Evolutionary conservation across 2,888 invertebrate species (phyloP), one percentile per base, ranked within the genome.

Genomic region (Zonitis immaculata): DNA sequence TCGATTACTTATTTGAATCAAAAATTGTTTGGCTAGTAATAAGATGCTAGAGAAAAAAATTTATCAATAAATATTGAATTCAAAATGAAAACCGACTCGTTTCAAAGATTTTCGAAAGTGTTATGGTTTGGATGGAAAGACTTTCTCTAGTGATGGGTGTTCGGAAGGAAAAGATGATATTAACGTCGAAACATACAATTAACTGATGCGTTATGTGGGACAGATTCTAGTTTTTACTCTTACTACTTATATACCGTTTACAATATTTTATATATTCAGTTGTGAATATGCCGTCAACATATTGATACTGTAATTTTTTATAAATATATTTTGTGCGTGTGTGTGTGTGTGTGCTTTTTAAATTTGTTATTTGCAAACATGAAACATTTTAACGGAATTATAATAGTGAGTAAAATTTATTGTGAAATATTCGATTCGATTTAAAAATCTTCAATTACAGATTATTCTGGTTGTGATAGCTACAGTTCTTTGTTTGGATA

Each of bases 191-290:
- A 20, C 52, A 53, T 47, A 56, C 56, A 42, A 53, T 50, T 53
- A 56, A 56, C 50, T 48, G 56, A 56, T 56, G 56, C 56, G 48
- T 56, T 56, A 56, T 56, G 56, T 56, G 56, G 56, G 56, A 53
- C 56, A 53, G 51, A 52, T 49, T 56, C 46, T 49, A 56, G 49
- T 56, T 39, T 56, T 52, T 56, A 56, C 56, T 52, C 56, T 56
- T 56, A 56, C 56, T 52, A 56, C 56, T 54, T 51, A 52, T 53
- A n/a, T n/a, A 53, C 28, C 45, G 49, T 50, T 54, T 50, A 43
- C 18, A 39, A 39, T 18, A 18, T 39, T 39, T 39, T 20, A 20
- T 39, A 39, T 39, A 20, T 39, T 39, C 39, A 39, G 39, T 39
- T 39, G 20, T n/a, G 16, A 39, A 39, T 16, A 39, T 39, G 39